A percentile compares a stretch with the other conserved stretches of the same genome.
Conservation (phyloP, 2,113 vertebrate species). For the Lophotis ruficrista region DNA sequence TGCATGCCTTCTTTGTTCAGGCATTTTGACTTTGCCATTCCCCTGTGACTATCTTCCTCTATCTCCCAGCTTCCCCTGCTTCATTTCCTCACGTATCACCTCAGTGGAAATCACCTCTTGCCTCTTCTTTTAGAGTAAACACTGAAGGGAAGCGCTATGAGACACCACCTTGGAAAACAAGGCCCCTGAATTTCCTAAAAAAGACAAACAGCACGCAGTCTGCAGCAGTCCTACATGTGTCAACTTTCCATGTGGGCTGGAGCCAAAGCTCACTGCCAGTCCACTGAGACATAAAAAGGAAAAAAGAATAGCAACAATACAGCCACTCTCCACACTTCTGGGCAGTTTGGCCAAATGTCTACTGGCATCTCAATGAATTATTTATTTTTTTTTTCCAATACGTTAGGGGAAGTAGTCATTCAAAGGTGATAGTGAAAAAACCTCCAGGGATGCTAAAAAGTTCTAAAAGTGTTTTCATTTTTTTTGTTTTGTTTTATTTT, state of each 20-base stretch:
- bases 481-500: background rate
- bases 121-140: background rate
- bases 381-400: background rate
- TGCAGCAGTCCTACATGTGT: accelerated
- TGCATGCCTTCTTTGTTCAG: background rate
- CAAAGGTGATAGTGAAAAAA: background rate
- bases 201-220: accelerated
- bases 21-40: background rate
- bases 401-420: background rate
- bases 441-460: background rate
- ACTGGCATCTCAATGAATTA: background rate
- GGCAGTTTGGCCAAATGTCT: background rate
- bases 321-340: background rate
- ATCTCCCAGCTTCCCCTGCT: background rate
- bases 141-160: background rate
- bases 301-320: background rate
- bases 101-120: background rate
- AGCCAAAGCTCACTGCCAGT: background rate
- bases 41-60: background rate
- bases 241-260: background rate
- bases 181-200: background rate
- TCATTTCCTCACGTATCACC: background rate
- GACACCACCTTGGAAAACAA: background rate
- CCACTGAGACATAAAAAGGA: background rate
- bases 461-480: background rate